phyloP scores from a whole-genome alignment of 2,113 vertebrate genomes.

The Coturnix japonica region DNA sequence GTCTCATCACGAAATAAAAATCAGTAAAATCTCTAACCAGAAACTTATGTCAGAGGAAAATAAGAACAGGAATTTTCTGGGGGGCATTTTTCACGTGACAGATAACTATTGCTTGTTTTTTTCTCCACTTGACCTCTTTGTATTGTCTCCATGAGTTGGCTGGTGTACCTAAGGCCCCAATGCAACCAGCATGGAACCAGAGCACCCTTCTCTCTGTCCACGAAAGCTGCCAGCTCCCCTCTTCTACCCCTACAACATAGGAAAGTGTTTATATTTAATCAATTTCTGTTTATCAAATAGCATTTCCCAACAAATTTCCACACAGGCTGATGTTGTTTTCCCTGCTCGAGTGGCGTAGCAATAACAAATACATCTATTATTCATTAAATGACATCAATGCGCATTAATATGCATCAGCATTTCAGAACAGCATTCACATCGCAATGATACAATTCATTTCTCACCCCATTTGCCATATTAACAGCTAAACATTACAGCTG shows the following conservation, averaged over 20 bases:
- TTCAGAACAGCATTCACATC: background rate
- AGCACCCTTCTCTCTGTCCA: background rate
- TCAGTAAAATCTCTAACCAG: background rate
- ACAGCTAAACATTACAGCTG: background rate
- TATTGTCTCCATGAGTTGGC: background rate
- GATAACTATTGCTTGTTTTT: background rate
- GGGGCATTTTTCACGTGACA: background rate
- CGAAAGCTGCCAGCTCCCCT: background rate
- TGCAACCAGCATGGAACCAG: background rate
- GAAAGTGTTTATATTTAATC: conserved; percentile 12
- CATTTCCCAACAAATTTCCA: background rate
- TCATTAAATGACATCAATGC: conserved; percentile 34
- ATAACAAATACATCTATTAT: conserved; percentile 59
- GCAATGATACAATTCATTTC: background rate
- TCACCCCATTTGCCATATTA: background rate
- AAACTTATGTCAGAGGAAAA: background rate
- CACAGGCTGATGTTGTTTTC: conserved; percentile 3
- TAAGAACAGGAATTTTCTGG: background rate
- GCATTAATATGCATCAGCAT: conserved; percentile 19
- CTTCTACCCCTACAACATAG: background rate
- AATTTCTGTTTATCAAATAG: background rate
- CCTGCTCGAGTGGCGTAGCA: conserved; percentile 1
- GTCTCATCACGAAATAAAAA: background rate
- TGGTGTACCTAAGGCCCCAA: background rate
- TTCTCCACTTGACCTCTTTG: background rate